Percentiles rank a stretch among this genome's conserved stretches.
phyloP scores from a whole-genome alignment of 2,113 vertebrate species.

The Psilopogon haemacephalus region DNA sequence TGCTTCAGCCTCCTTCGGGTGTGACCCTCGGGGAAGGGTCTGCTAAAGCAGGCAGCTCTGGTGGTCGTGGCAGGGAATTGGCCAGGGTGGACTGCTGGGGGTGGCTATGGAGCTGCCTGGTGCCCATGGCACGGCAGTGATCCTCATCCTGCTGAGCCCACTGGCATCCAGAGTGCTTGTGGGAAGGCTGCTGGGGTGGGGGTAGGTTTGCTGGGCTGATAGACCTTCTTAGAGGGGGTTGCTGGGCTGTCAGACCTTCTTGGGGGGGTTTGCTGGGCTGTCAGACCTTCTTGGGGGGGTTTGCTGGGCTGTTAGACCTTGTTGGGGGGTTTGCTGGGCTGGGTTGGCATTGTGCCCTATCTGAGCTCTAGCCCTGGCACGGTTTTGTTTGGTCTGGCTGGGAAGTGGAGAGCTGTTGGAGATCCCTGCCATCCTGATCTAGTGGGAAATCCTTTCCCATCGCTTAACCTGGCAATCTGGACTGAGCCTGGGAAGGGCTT shows the following conservation, averaged over 20 bases:
- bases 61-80: accelerated
- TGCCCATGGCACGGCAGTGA: not conserved
- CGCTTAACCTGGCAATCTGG: not conserved
- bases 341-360: not conserved
- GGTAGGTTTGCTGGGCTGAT: no score
- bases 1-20: not conserved
- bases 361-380: constrained; percentile 17
- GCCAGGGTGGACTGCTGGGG: accelerated
- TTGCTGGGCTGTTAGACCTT: no score
- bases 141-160: no score
- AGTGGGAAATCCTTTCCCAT: not conserved
- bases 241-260: no score
- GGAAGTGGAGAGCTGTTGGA: not conserved
- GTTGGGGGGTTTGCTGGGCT: not conserved
- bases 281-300: no score
- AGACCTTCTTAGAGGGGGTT: no score
- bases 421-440: not conserved
- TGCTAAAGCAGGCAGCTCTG: not conserved
- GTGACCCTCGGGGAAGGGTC: not conserved
- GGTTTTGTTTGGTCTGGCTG: accelerated
- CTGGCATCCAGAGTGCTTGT: accelerated
- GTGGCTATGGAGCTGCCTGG: not conserved
- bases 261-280: no score
- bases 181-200: not conserved
- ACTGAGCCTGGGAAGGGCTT: not conserved